Evolutionary conservation across 2,888 invertebrate genomes (phyloP), one percentile per base, ranked within the genome.

Genomic region (Gari tellinella): DNA sequence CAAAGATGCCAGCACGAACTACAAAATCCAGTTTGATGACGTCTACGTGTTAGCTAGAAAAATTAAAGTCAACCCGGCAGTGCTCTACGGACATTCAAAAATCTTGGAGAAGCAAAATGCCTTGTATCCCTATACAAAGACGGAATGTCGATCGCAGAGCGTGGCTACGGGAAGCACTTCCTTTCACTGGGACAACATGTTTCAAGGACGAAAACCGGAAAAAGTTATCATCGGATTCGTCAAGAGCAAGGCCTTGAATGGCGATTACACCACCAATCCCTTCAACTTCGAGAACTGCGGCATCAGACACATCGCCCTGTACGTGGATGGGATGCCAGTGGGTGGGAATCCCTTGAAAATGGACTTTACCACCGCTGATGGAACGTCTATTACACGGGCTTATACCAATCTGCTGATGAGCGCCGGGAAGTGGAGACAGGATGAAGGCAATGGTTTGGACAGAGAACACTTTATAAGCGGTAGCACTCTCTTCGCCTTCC

Each of bases 151-250:
- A 12, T 12, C 53, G 15, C 53, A 63, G 15, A 63, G 58, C 21
- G 52, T 66, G 10, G 37, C 57, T 8, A 43, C 15, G 19, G 72
- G 65, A 37, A 37, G 37, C 25, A 49, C 51, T 1, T 23, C 49
- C 5, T 72, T 62, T 38, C 25, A 49, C 46, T 70, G 70, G 70
- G 70, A 70, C n/a, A 70, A 70, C 31, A 64, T 70, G 60, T 70
- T 65, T 31, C 60, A 66, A 52, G 67, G 63, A 2, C 38, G 58
- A 31, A 66, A 26, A 51, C 72, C 66, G 2, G 53, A 51, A 2
- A 19, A 26, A 7, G 25, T 65, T 12, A 41, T 62, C 1, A 41
- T 66, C 15, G 61, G 57, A 4, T 72, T 66, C 53, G 72, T 66
- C 7, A 26, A 49, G 19, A 46, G 52, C 12, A 62, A 51, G 38